Percentiles rank a stretch among this genome's conserved stretches.
phyloP scores from a whole-genome alignment of 2,888 invertebrate species.

The Pomacea canaliculata region DNA sequence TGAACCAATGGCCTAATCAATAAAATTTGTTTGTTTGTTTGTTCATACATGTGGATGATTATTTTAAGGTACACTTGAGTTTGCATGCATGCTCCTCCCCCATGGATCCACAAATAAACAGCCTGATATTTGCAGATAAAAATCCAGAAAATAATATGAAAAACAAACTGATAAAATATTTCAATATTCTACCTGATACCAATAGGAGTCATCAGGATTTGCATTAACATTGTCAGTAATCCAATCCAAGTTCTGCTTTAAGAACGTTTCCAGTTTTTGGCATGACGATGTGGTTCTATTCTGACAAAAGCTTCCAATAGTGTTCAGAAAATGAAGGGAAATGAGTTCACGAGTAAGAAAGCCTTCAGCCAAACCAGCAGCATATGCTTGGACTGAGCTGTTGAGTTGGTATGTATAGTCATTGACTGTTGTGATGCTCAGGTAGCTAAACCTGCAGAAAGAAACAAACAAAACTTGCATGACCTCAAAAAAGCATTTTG shows the following conservation, averaged over 20 bases:
- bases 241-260: slow-evolving; percentile 77
- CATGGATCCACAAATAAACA: too few species aligned
- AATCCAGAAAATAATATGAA: not conserved
- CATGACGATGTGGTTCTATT: slow-evolving; percentile 73
- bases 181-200: slow-evolving; percentile 80
- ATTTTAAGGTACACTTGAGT: too few species aligned
- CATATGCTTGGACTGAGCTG: slow-evolving; percentile 80
- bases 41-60: too few species aligned
- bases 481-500: too few species aligned
- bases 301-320: slow-evolving; percentile 75
- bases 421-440: slow-evolving; percentile 8
- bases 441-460: slow-evolving; percentile 3
- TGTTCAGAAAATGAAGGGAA: slow-evolving; percentile 84
- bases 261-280: slow-evolving; percentile 76
- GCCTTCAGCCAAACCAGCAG: slow-evolving; percentile 88
- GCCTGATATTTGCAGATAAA: too few species aligned
- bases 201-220: slow-evolving; percentile 77
- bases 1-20: too few species aligned
- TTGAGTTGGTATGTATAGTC: slow-evolving; percentile 13
- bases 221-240: slow-evolving; percentile 75
- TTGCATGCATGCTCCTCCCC: too few species aligned
- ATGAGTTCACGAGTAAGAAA: slow-evolving; percentile 82
- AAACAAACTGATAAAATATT: not conserved
- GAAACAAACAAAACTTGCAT: too few species aligned
- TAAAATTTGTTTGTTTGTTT: too few species aligned